Evolutionary conservation across 2,888 invertebrate genomes (phyloP), one percentile per base, ranked within the genome.

Genomic region (Agrilus mali): DNA sequence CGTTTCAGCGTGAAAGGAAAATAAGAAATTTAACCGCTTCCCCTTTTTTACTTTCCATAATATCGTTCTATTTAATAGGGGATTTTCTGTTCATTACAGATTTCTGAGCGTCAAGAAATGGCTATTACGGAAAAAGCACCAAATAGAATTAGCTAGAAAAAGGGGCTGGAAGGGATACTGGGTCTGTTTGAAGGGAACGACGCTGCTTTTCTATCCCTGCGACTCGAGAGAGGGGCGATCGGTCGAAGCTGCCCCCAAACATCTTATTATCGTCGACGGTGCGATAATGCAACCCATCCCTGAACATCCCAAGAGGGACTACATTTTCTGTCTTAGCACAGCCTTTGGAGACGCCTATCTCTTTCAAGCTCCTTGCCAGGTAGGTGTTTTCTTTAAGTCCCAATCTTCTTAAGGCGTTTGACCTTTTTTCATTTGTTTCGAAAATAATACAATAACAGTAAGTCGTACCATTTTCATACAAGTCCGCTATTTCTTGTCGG

Each of bases 151-250:
- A 67, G 95, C 95, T 37, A 80, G 93, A 45, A 92, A 94, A 67
- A 80, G 95, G 36, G 94, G 92, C 53, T 97, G 96, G 96, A 95
- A 95, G 69, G 93, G 93, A 51, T 96, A 96, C 69, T 96, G 95
- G 95, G 95, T 96, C 42, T 95, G 94, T 68, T 74, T 97, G 57
- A 96, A 95, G 69, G 96, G 96, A 55, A 95, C 94, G 47, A 94
- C 94, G 38, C 73, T 96, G 46, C 79, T 95, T 46, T 96, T 96
- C 72, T 95, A 95, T 70, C 92, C 92, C 3, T 93, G 92, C 68
- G 92, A 93, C 67, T 89, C 89, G 36, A 81, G 90, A 50, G 92
- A 92, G 65, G 87, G 86, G 38, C 77, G 87, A 50, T 86, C 87
- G 33, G 89, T 90, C 49, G 93, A 93, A 65, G 87, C 90, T 33